Evolutionary conservation across 1,140 invertebrate species (phyloP), one percentile per base, ranked within the genome.

Genomic region (Apis cerana): DNA sequence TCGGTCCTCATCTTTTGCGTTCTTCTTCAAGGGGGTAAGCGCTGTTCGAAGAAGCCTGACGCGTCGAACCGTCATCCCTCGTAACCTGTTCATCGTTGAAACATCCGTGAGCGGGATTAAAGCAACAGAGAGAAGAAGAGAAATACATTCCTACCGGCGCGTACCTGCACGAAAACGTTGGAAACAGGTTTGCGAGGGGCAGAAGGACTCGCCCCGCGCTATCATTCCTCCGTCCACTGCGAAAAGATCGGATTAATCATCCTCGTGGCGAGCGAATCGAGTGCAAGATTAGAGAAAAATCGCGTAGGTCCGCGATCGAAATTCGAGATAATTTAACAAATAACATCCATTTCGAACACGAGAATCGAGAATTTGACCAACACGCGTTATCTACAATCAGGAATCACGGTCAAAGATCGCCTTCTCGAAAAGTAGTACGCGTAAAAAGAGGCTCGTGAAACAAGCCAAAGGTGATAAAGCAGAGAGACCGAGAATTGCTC

Each of bases 141-240:
- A 54, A 52, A 75, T 33, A 43, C 61, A 10, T 65, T 48, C 15
- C 50, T 62, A 64, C 62, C 69, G 75, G 64, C 70, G 70, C 65
- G 43, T 81, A 78, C 62, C 58, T 81, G 65, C n/a, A 56, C 70
- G 54, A 54, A 82, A 79, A 67, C 54, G 19, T 23, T 43, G 33
- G 61, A 62, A 84, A 82, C 74, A 70, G 75, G 61, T 72, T 81
- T 78, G 23, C 19, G 58, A 21, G 21, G 33, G 13, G 19, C 48
- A 15, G 17, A 54, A 82, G 68, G 50, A 75, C 67, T 48, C 50
- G 7, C 52, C 69, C 43, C 33, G 11, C 33, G 15, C 12, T 75
- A 72, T 87, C 43, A 15, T 67, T 74, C 50, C 56, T 52, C 61
- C 56, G 62, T 17, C 64, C 56, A 58, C 23, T 27, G 58, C 56